Evolutionary conservation across 2,888 invertebrate genomes (phyloP), one percentile per base, ranked within the genome.

Genomic region (Drosophila mercatorum): DNA sequence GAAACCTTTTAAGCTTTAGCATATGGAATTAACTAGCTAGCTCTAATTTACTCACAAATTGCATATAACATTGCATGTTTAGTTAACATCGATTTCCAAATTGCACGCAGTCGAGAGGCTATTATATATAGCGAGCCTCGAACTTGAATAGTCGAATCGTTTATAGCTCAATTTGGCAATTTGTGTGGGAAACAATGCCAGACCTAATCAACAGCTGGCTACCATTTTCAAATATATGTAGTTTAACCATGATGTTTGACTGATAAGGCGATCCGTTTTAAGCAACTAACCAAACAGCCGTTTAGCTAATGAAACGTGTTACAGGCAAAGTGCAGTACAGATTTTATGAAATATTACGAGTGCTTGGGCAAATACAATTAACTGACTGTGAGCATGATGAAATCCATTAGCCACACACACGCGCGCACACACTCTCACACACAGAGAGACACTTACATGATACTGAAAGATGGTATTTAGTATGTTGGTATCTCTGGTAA

Each of bases 391-490:
- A 49, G 47, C 22, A 41, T 52, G 55, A 43, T 47, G 49, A 68
- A 61, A 76, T 64, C 61, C 59, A 76, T 76, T 76, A 78, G 59
- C 55, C 36, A 41, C n/a, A 64, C 40, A 70, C 34, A 44, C 17
- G 17, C 26, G 22, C 46, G 17, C 22, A 36, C 58, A 40, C 58
- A 38, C 11, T 3, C 58, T 17, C 47, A 46, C 56, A 53, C 41
- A 56, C 41, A 31, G 22, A 34, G 41, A 52, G 40, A 55, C 28
- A 59, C 93, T 92, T 94, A 97, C 97, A 94, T 97, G 97, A 93
- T 97, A 95, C 79, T 95, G 96, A 92, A 96, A 97, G 72, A 98
- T 95, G 0, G 97, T 97, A 80, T 95, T 95, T 73, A 97, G 94
- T 76, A 98, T 95, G 90, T 96, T 96, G 12, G 95, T 94, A 92